phyloP scores from a whole-genome alignment of 2,113 vertebrate species.

The Eulemur macaco region DNA sequence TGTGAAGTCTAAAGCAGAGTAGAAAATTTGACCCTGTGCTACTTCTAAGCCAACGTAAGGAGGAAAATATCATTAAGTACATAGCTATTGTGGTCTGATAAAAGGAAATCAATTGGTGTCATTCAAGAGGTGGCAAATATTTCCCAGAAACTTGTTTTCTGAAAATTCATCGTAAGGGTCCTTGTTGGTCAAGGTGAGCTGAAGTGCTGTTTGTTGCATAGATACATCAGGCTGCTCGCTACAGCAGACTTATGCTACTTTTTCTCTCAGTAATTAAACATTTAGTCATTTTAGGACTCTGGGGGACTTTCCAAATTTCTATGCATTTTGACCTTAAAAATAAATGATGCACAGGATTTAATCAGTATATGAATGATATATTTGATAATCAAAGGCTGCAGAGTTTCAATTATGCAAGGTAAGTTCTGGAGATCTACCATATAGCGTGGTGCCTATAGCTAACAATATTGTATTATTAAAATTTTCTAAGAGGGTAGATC shows the following conservation, averaged over 20 bases:
- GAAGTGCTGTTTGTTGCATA: neutral
- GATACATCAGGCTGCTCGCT: neutral
- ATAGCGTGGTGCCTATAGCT: neutral
- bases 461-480: neutral
- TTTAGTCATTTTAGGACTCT: neutral
- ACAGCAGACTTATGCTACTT: neutral
- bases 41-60: neutral
- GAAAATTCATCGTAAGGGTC: neutral
- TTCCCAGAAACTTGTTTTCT: neutral
- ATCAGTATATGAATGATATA: conserved; percentile 48
- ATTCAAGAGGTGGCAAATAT: neutral
- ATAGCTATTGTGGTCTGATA: neutral
- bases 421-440: no score
- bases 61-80: neutral
- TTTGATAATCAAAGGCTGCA: neutral
- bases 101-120: neutral
- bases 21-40: neutral
- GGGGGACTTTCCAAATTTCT: neutral
- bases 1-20: neutral
- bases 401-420: neutral
- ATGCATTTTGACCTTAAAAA: conserved; percentile 14
- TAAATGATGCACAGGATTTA: neutral
- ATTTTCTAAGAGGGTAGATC: neutral
- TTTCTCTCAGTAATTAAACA: neutral
- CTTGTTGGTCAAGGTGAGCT: neutral